A percentile compares a stretch with the other conserved stretches of the same genome.
Evolutionary conservation across 2,113 vertebrate genomes (phyloP).

Genomic region (Rhegmatorhina hoffmannsi): DNA sequence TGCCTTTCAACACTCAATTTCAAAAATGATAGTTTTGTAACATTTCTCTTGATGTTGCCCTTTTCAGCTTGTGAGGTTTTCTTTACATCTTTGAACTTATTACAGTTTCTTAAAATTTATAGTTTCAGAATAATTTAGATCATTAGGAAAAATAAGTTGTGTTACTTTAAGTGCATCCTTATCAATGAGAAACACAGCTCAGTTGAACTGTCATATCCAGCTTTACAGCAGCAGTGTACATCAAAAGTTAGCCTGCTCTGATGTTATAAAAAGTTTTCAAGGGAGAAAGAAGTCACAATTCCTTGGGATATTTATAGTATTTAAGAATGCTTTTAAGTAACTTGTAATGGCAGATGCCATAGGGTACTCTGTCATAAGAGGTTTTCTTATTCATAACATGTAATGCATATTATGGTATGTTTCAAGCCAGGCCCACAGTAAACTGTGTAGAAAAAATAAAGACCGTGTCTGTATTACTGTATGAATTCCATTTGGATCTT

Average conservation of each 20-base stretch:
- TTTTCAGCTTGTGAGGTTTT: background rate
- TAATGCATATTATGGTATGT: background rate
- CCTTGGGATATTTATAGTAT: conserved; percentile 25
- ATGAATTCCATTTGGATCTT: conserved; percentile 21
- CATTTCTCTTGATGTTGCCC: background rate
- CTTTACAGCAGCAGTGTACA: background rate
- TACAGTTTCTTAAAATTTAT: background rate
- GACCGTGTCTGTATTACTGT: background rate
- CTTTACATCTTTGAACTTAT: background rate
- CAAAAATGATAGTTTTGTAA: background rate
- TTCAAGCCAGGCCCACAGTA: conserved; percentile 1
- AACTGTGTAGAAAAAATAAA: background rate
- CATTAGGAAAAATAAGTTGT: background rate
- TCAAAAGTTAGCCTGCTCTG: conserved; percentile 20
- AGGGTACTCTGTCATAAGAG: conserved; percentile 15
- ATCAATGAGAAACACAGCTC: conserved; percentile 34
- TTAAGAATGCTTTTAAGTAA: conserved; percentile 53
- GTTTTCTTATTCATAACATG: conserved; percentile 29
- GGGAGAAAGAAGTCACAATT: conserved; percentile 15
- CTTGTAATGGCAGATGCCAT: conserved; percentile 34
- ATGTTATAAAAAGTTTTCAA: background rate
- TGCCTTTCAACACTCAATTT: background rate
- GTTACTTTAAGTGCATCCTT: conserved; percentile 13
- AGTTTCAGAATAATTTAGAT: background rate
- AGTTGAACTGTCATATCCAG: background rate